Conservation (phyloP, 1,140 invertebrate species). For the Subanguina moxae region DNA sequence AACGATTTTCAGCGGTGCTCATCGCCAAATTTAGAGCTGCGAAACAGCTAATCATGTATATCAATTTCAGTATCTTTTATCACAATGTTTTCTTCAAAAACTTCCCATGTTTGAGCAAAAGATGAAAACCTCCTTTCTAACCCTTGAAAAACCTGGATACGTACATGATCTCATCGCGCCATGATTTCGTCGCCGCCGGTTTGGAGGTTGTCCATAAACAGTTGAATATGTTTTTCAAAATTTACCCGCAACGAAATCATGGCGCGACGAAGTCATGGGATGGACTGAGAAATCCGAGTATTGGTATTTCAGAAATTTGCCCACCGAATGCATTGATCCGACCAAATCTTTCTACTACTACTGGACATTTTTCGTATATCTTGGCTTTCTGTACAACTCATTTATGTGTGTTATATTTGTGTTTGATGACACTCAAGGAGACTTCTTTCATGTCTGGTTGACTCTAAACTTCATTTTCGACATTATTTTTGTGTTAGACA, state of each 20-base stretch:
- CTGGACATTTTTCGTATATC: conserved; percentile 44
- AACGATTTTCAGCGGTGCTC: not conserved
- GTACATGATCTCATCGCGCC: too few species aligned
- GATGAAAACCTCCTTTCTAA: too few species aligned
- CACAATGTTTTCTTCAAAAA: too few species aligned
- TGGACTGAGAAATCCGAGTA: not conserved
- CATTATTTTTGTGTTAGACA: conserved; percentile 32
- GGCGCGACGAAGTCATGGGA: too few species aligned
- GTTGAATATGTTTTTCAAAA: too few species aligned
- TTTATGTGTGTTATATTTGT: conserved; percentile 50
- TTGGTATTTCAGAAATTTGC: conserved; percentile 18
- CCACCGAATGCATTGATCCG: conserved; percentile 29
- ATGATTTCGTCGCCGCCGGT: too few species aligned
- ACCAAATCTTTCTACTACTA: conserved; percentile 42
- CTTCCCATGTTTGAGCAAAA: not conserved
- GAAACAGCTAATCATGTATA: too few species aligned
- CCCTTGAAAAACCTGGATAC: too few species aligned
- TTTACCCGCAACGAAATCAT: too few species aligned
- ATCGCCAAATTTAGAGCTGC: not conserved
- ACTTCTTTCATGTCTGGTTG: conserved; percentile 38
- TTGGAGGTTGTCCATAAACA: too few species aligned
- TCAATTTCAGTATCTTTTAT: too few species aligned
- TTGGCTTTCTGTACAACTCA: conserved; percentile 44
- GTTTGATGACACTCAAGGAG: conserved; percentile 37
- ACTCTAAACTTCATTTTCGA: conserved; percentile 39